These are phyloP conservation scores for Pyrgus malvae DNA, from an alignment of 2,888 invertebrate species.

Conservation along the genomic window DNA sequence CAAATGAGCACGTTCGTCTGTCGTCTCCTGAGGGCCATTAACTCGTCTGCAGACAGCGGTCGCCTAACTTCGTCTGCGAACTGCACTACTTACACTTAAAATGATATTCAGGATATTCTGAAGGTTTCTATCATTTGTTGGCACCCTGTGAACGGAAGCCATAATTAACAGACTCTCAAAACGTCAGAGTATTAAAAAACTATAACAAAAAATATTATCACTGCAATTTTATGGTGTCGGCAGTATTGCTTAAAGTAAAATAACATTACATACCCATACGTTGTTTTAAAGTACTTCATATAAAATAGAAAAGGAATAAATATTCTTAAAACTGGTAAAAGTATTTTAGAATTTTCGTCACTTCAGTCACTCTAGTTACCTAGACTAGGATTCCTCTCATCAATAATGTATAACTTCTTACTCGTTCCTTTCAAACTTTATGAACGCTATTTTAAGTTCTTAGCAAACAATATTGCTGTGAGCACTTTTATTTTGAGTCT, in stretches of 20 bases:
- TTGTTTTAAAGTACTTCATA: too few relatives aligned
- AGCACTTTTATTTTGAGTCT: conserved; percentile 27
- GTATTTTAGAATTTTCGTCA: too few relatives aligned
- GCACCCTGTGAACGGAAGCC: too few relatives aligned
- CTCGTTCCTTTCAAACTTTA: conserved; percentile 9
- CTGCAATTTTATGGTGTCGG: too few relatives aligned
- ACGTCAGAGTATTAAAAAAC: too few relatives aligned
- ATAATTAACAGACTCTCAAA: too few relatives aligned
- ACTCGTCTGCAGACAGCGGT: conserved; percentile 43
- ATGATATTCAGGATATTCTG: neutral
- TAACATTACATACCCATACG: too few relatives aligned
- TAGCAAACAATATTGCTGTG: conserved; percentile 19
- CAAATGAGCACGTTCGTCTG: conserved; percentile 33
- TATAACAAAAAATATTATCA: too few relatives aligned
- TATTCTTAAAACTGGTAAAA: too few relatives aligned
- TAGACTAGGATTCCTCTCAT: conserved; percentile 2
- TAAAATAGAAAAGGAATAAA: too few relatives aligned
- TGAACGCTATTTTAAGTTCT: conserved; percentile 18
- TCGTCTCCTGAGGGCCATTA: conserved; percentile 44
- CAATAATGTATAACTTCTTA: conserved; percentile 14
- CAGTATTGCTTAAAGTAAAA: too few relatives aligned
- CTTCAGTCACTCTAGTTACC: too few relatives aligned
- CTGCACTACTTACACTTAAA: conserved; percentile 6
- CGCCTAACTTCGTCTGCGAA: conserved; percentile 46
- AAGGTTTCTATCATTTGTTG: neutral